Evolutionary conservation across 1,140 invertebrate genomes (phyloP).

Genomic region (Temnothorax longispinosus): DNA sequence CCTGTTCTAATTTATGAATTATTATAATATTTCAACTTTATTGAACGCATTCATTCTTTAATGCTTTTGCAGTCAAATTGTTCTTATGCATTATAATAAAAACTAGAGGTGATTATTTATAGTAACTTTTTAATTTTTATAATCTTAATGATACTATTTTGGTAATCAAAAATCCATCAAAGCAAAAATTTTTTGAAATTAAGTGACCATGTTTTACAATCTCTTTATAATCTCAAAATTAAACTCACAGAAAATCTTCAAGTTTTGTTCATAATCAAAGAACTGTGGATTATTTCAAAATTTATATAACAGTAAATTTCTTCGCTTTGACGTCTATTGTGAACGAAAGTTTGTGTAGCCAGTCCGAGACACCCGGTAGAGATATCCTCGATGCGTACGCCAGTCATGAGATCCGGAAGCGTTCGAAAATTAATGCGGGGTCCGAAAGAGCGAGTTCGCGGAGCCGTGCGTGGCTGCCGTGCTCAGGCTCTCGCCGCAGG

Average conservation of each 20-base stretch:
- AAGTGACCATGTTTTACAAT: not conserved
- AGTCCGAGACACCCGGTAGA: not conserved
- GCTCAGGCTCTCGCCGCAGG: slow-evolving; percentile 44
- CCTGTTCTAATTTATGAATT: not conserved
- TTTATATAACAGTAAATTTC: not conserved
- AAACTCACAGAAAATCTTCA: no score
- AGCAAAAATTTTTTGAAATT: not conserved
- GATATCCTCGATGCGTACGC: slow-evolving; percentile 1
- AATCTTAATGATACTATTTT: not conserved
- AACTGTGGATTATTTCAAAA: no score
- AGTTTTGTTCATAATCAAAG: no score
- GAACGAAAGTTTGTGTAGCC: not conserved
- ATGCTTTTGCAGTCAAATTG: not conserved
- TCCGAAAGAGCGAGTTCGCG: slow-evolving; percentile 59
- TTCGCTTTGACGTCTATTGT: not conserved
- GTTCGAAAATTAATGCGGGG: slow-evolving; percentile 71
- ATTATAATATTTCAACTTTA: not conserved
- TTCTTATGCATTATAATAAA: not conserved
- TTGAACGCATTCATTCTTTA: not conserved
- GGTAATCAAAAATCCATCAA: not conserved
- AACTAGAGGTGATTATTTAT: not conserved
- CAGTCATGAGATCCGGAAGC: slow-evolving; percentile 69
- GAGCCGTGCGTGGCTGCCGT: slow-evolving; percentile 37
- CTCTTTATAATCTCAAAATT: not conserved
- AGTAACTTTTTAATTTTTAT: not conserved